Evolutionary conservation across 2,797 vertebrate species (phyloP).

Genomic region (Dicrostonyx torquatus): DNA sequence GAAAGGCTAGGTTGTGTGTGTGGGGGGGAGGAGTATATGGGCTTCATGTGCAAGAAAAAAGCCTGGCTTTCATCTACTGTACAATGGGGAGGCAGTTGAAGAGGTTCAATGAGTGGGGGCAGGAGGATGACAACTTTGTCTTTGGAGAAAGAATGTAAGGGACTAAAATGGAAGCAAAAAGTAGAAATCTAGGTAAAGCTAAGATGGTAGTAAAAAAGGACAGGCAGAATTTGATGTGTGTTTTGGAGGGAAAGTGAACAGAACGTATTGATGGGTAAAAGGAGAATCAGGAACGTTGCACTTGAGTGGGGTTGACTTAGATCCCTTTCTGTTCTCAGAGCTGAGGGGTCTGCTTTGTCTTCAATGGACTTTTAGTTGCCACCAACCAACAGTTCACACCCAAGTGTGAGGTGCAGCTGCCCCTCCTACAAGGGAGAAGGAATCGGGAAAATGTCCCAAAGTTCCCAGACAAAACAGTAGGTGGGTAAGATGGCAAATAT

Average conservation of each 20-base stretch:
- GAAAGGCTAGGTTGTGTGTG: background rate
- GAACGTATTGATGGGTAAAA: background rate
- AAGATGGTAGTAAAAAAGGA: background rate
- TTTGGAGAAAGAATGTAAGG: background rate
- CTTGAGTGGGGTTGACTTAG: background rate
- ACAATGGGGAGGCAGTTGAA: background rate
- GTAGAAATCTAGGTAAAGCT: background rate
- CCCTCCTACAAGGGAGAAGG: background rate
- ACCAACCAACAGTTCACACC: background rate
- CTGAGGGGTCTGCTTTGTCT: background rate
- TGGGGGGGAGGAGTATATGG: background rate
- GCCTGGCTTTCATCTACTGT: background rate
- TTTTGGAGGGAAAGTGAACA: background rate
- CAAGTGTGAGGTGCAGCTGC: background rate
- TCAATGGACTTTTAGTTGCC: background rate
- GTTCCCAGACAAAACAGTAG: background rate
- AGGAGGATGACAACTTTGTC: background rate
- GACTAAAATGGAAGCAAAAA: background rate
- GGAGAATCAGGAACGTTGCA: background rate
- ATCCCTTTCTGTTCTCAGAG: background rate
- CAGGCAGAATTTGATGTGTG: background rate
- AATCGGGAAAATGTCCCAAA: background rate
- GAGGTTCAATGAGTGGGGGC: background rate
- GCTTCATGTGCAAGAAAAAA: background rate
- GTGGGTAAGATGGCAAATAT: background rate